These are phyloP conservation scores for Epicampocera succincta DNA, from an alignment of 2,888 invertebrate species.

Conservation along the genomic window DNA sequence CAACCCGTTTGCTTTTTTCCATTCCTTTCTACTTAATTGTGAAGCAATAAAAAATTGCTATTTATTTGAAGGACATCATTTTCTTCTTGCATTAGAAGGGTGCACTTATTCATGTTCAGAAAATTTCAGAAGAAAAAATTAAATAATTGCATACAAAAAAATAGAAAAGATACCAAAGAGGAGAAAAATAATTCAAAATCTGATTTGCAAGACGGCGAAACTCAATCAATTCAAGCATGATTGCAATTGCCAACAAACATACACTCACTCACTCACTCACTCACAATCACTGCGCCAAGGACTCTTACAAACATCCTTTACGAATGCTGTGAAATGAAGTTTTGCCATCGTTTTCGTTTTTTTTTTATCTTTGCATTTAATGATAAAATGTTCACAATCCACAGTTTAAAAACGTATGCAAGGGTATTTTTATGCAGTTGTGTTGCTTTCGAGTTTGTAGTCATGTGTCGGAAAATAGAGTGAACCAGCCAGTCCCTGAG, in stretches of 20 bases:
- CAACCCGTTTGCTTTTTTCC: conserved; percentile 48
- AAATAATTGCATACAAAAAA: too few relatives aligned
- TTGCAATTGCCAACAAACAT: conserved; percentile 71
- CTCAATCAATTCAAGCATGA: conserved; percentile 74
- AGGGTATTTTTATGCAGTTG: conserved; percentile 20
- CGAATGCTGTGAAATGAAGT: conserved; percentile 36
- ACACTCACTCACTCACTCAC: conserved; percentile 10
- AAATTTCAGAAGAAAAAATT: conserved; percentile 25
- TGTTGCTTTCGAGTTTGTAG: conserved; percentile 22
- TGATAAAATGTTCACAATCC: conserved; percentile 55
- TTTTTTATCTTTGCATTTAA: conserved; percentile 47
- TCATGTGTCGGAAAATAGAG: conserved; percentile 25
- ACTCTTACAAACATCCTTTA: conserved; percentile 10
- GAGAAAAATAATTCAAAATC: conserved; percentile 40
- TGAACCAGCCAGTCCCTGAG: conserved; percentile 12
- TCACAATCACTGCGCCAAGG: background rate
- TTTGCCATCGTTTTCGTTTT: conserved; percentile 45
- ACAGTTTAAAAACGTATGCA: conserved; percentile 29
- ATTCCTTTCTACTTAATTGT: conserved; percentile 75
- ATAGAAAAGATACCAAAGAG: conserved; percentile 8
- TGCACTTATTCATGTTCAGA: conserved; percentile 22
- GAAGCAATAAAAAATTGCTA: conserved; percentile 77
- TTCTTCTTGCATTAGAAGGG: conserved; percentile 45
- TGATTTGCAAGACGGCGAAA: conserved; percentile 56
- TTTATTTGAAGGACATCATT: conserved; percentile 77